These are phyloP conservation scores for Astyanax mexicanus DNA, from an alignment of 2,797 vertebrate genomes.

Conservation along the genomic window DNA sequence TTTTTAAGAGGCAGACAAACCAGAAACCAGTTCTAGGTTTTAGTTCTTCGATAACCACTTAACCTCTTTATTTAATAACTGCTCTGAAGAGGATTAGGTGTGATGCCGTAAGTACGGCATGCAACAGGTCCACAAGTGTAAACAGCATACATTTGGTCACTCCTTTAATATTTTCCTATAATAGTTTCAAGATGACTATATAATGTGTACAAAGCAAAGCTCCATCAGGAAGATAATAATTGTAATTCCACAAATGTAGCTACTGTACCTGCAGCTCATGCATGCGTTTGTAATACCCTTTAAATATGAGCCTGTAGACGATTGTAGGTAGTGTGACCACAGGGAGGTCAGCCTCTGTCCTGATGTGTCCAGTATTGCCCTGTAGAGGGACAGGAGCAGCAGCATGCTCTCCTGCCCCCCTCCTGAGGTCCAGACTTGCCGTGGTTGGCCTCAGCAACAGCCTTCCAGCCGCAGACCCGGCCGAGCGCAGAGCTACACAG, in stretches of 20 bases:
- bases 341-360: conserved; percentile 70
- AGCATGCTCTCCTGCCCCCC: conserved; percentile 26
- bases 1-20: background rate
- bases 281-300: conserved; percentile 68
- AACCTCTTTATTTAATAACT: background rate
- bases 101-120: background rate
- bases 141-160: background rate
- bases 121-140: background rate
- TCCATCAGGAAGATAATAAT: background rate
- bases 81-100: no score
- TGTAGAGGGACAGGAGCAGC: conserved; percentile 39
- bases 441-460: conserved; percentile 2
- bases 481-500: conserved; percentile 32
- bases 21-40: background rate
- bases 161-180: no score
- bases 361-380: conserved; percentile 53
- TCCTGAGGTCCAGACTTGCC: conserved; percentile 12
- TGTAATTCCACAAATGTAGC: no score
- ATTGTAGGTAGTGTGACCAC: conserved; percentile 58
- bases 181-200: no score
- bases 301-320: conserved; percentile 71
- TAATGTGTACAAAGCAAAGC: background rate
- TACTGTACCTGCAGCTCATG: conserved; percentile 79
- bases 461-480: conserved; percentile 21
- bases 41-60: background rate